Evolutionary conservation across 2,113 vertebrate species (phyloP).

Genomic region (Malurus alboscapulatus): DNA sequence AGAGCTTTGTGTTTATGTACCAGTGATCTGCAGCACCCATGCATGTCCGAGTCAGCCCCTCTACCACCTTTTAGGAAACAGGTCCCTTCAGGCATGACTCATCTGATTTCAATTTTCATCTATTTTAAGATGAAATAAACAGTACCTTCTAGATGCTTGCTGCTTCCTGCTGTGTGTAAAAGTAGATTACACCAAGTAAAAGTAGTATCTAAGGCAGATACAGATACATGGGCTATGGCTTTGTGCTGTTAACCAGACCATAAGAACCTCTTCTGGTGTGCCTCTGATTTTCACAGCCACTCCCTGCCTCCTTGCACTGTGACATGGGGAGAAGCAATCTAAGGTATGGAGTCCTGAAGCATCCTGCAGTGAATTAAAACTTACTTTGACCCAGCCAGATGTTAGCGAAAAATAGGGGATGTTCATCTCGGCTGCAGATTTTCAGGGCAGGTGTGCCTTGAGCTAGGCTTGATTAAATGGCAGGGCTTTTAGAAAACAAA

Average conservation of each 20-base stretch:
- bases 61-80: background rate
- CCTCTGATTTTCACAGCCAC: background rate
- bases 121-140: background rate
- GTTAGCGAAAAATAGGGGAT: background rate
- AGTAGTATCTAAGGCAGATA: background rate
- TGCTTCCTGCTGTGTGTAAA: background rate
- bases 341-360: background rate
- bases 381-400: background rate
- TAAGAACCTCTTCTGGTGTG: background rate
- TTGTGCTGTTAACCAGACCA: too few relatives aligned
- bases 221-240: fast-evolving
- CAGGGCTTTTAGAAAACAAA: background rate
- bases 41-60: background rate
- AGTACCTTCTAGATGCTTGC: background rate
- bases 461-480: background rate
- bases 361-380: background rate
- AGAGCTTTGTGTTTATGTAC: background rate
- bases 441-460: background rate
- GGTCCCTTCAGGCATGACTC: background rate
- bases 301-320: background rate
- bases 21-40: background rate
- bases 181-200: too few relatives aligned
- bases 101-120: background rate
- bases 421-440: background rate
- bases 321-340: background rate